Evolutionary conservation across 2,113 vertebrate genomes (phyloP).

Genomic region (Peromyscus leucopus): DNA sequence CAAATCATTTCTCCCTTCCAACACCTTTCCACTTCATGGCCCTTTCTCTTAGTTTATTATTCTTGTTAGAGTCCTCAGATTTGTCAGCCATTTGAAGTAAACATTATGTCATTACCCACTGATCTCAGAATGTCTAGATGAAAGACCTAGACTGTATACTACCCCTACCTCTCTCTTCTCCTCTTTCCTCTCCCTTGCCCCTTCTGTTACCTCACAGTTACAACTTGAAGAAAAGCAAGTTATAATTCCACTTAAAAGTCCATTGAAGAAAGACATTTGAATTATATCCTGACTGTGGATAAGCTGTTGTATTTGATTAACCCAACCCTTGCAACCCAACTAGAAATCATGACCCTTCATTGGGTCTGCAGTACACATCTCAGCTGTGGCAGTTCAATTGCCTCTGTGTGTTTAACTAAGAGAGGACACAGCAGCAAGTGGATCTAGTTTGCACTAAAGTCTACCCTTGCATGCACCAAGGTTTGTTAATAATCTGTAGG

Average conservation of each 20-base stretch:
- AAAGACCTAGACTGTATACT: background rate
- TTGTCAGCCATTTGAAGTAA: background rate
- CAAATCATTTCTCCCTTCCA: background rate
- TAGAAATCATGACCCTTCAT: background rate
- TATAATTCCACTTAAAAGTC: slow-evolving; percentile 34
- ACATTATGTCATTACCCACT: background rate
- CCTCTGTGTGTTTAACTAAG: background rate
- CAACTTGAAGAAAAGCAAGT: background rate
- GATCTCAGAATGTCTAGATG: background rate
- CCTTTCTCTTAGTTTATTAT: slow-evolving; percentile 21
- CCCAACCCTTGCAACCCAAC: background rate
- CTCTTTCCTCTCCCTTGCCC: background rate
- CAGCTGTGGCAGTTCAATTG: background rate
- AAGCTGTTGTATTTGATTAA: background rate
- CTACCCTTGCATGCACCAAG: background rate
- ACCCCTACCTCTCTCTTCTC: background rate
- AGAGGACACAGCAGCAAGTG: background rate
- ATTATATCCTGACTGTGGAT: background rate
- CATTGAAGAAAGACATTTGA: background rate
- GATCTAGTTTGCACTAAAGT: background rate
- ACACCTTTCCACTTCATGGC: background rate
- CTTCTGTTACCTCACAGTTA: background rate
- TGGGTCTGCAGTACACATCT: background rate
- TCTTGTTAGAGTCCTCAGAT: background rate
- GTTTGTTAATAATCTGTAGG: background rate